phyloP scores from a whole-genome alignment of 1,140 invertebrate genomes.

The Pollicipes pollicipes region DNA sequence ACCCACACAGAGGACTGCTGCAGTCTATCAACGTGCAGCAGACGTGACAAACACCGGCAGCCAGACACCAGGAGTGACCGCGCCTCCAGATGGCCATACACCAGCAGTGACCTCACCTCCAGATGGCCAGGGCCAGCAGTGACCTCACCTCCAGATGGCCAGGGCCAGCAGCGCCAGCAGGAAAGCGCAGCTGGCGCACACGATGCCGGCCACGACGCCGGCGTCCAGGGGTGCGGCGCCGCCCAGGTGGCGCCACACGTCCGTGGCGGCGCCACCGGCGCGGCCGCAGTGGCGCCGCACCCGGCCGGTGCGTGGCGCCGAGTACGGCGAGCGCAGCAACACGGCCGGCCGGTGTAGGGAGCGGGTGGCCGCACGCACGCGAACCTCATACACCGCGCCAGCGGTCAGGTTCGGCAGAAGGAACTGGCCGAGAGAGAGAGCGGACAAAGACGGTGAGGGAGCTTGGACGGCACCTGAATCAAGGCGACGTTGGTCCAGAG shows the following conservation, averaged over 20 bases:
- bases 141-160: conserved; percentile 53
- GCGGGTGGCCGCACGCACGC: background rate
- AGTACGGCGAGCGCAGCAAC: background rate
- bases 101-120: no score
- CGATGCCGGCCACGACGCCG: conserved; percentile 48
- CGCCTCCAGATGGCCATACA: background rate
- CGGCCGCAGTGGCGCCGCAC: background rate
- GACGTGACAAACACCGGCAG: no score
- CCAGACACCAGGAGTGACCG: no score
- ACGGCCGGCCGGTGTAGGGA: background rate
- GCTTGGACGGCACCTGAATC: no score
- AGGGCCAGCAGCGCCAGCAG: conserved; percentile 49
- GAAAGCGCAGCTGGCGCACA: conserved; percentile 51
- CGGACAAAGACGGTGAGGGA: no score
- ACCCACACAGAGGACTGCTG: background rate
- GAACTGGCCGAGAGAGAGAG: background rate
- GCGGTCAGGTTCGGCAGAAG: background rate
- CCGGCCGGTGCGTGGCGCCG: background rate
- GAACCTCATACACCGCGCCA: background rate
- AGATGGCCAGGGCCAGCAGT: conserved; percentile 20
- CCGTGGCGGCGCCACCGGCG: background rate
- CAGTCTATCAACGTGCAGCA: background rate
- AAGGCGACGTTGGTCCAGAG: no score
- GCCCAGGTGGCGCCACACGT: conserved; percentile 28
- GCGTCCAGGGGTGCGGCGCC: conserved; percentile 44